Base-by-base conservation (phyloP, 2,888 invertebrate genomes). In the Myopa testacea region DNA sequence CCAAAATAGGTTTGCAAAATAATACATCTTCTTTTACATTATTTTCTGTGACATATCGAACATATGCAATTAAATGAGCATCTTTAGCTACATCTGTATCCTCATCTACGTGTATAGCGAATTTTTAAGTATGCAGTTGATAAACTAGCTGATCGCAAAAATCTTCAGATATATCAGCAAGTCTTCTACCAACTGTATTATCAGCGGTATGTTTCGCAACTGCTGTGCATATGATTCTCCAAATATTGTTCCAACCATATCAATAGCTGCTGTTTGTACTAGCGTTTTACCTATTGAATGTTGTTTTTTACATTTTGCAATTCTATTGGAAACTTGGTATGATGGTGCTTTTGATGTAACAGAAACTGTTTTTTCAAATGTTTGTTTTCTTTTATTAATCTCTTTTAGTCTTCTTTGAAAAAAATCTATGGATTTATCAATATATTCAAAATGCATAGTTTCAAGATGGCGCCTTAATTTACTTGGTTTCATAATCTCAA, bases 131-230 rank as follows among this genome's bases (percentile, higher is more conserved):
- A 69, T 74, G 73, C 71, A 77, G 38, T 70, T 81, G 78, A 77
- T 79, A 78, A 67, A 80, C 74, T 55, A 81, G 74, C 83, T 84
- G 84, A 77, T 83, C 81, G 80, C 79, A 81, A 82, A 83, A 72
- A 75, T 70, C 84, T 77, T 78, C 80, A 70, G 83, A n/a, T n/a
- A n/a, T n/a, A n/a, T n/a, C n/a, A n/a, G n/a, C n/a, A n/a, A n/a
- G n/a, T n/a, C n/a, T n/a, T n/a, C n/a, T n/a, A n/a, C n/a, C n/a
- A n/a, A n/a, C n/a, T n/a, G n/a, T n/a, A n/a, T n/a, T n/a, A n/a
- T n/a, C n/a, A n/a, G n/a, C n/a, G n/a, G n/a, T n/a, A n/a, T n/a
- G 83, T 81, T 84, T 85, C 81, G 84, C 84, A 82, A 81, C 52
- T 52, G 52, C 3, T 52, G 52, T 52, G 52, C 52, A 52, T 52